Evolutionary conservation across 2,888 invertebrate species (phyloP), one percentile per base, ranked within the genome.

Genomic region (Tipula helvola): DNA sequence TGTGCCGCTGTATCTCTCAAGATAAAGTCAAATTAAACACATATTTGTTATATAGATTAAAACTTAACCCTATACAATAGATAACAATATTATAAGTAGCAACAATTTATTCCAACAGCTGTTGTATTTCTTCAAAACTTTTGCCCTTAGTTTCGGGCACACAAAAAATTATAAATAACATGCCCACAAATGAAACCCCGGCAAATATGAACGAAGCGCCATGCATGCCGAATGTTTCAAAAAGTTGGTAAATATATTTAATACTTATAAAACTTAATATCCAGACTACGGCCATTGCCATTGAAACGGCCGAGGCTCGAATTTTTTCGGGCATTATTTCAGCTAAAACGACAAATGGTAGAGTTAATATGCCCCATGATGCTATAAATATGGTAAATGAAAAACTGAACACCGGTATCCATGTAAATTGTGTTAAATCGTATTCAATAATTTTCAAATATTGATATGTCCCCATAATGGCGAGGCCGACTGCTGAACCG

Each of bases 61-160:
- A 4, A 52, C 52, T n/a, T 4, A 52, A 52, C n/a, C 44, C 44
- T 1, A 2, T 8, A 44, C 10, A n/a, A 28, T 28, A 71, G 71
- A 71, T 52, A 52, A 52, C 16, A 52, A 4, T 44, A 0, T 57
- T 10, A 28, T 71, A 71, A 57, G 16, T 12, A 57, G 16, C 16
- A 57, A 71, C n/a, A 44, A n/a, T 71, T 71, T 71, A 71, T 71
- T 71, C 71, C 71, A 71, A 28, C 28, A 71, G 10, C n/a, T 89
- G 85, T 90, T 84, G 84, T 8, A 84, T 84, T 39, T 84, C 84
- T 7, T 84, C 41, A 39, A 86, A 47, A 12, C 89, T 90, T 87
- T 90, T 90, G 3, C 91, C 91, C 87, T 90, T 91, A 2, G 91
- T 91, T 88, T 91, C 91, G 0, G 91, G 91, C 16, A 91, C 87